Evolutionary conservation across 2,888 invertebrate genomes (phyloP), one percentile per base, ranked within the genome.

Genomic region (Stenurella melanura): DNA sequence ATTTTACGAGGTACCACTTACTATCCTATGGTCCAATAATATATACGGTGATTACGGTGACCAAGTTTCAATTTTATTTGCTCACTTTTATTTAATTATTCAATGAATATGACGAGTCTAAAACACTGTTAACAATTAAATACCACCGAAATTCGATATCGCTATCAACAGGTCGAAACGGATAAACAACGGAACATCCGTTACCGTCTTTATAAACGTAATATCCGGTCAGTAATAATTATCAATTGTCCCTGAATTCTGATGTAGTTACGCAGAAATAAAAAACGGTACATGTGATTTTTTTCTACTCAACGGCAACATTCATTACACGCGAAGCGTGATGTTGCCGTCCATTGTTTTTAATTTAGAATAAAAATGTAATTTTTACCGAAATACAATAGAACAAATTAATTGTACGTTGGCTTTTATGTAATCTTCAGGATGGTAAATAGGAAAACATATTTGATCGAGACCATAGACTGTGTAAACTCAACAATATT

Each of bases 151-250:
- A 34, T 69, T 69, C 56, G 17, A 30, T 69, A 17, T 21, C 30
- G 61, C 26, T 61, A 61, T 61, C 61, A 30, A n/a, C 61, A 58
- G 61, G 61, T 61, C 30, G 30, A 9, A 30, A n/a, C 69, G 58
- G 69, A 56, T 38, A 21, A 67, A 50, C 67, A 64, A 54, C 69
- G 30, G 26, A 69, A 69, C 57, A 34, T 69, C 69, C 69, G 69
- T 34, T 69, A 38, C 26, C 69, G 19, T 69, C 69, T 56, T 57
- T 69, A 56, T 17, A 58, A 69, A 69, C 69, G 57, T 38, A 69
- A 69, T 69, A 69, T 69, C 69, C 69, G 56, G 69, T 69, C 69
- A 58, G 57, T 38, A 11, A 34, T 30, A 58, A n/a, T 67, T 30
- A 30, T 12, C 6, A 26, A 58, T 57, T 26, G 57, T 34, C 69